Evolutionary conservation across 2,888 invertebrate species (phyloP), one percentile per base, ranked within the genome.

Genomic region (Pedicia rivosa): DNA sequence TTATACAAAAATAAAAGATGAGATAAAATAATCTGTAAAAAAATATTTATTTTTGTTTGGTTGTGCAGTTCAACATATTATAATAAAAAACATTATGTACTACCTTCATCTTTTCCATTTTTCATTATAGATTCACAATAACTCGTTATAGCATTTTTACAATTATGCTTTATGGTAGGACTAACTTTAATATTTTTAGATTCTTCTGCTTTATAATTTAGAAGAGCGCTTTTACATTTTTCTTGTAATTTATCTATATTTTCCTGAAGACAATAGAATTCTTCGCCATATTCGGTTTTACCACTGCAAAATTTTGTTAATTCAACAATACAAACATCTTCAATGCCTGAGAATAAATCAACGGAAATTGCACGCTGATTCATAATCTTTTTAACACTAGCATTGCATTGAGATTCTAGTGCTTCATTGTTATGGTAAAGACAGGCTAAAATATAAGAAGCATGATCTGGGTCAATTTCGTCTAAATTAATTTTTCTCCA

Each of bases 341-440:
- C 95, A 33, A 98, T 79, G 61, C 92, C 87, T 2, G 97, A 97
- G 50, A 91, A 78, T 27, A 98, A 67, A 53, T 92, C 86, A 2
- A 97, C 92, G 50, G 83, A 86, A 6, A 84, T 68, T 1, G 97
- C 92, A 43, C 97, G 69, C 55, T 90, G 86, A 19, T 86, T 70
- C 88, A 98, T 91, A 0, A 92, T 86, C 43, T 90, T 73, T 46
- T 78, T 76, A 3, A 97, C 78, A 63, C 95, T 88, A 8, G 39
- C 35, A 19, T 42, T 40, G 56, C 78, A 79, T 24, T 62, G 64
- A 33, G 68, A 68, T 44, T 66, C 69, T 22, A 78, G 51, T 43
- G 66, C 65, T 33, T 69, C 53, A 31, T 66, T 65, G 2, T 51
- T 51, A n/a, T 44, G 69, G 56, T 92, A 92, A 19, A 97, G 70